phyloP scores from a whole-genome alignment of 2,797 vertebrate species.

The Poecilia wingei region DNA sequence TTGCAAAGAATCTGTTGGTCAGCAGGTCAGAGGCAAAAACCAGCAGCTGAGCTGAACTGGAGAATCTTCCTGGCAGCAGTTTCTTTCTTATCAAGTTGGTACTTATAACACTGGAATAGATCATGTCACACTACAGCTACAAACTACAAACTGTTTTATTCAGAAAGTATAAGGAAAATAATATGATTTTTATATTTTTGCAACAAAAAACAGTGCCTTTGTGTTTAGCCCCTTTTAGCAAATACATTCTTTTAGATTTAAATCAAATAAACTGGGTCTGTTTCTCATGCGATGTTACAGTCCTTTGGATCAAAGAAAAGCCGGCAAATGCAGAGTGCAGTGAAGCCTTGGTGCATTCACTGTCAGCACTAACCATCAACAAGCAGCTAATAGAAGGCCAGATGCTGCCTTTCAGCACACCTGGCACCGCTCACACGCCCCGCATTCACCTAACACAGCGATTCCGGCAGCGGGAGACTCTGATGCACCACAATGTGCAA shows the following conservation, averaged over 20 bases:
- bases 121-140: not conserved
- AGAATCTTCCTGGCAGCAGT: not conserved
- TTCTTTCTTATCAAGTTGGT: not conserved
- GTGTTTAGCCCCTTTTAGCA: not conserved
- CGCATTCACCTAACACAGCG: slow-evolving; percentile 14
- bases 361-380: slow-evolving; percentile 43
- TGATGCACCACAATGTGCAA: slow-evolving; percentile 29
- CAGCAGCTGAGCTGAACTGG: not conserved
- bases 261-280: not conserved
- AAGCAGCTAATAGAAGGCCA: slow-evolving; percentile 36
- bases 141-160: not conserved
- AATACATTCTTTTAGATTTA: not conserved
- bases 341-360: slow-evolving; percentile 17
- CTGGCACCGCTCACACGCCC: slow-evolving; percentile 32
- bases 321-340: slow-evolving; percentile 1
- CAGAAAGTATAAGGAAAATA: not conserved
- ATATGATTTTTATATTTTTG: no score
- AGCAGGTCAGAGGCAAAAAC: not conserved
- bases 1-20: not conserved
- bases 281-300: slow-evolving; percentile 5
- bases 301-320: not conserved
- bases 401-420: slow-evolving; percentile 39
- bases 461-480: slow-evolving; percentile 5
- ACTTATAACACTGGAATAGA: not conserved
- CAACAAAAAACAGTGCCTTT: not conserved